Evolutionary conservation across 2,797 vertebrate genomes (phyloP).

Genomic region (Numenius phaeopus): DNA sequence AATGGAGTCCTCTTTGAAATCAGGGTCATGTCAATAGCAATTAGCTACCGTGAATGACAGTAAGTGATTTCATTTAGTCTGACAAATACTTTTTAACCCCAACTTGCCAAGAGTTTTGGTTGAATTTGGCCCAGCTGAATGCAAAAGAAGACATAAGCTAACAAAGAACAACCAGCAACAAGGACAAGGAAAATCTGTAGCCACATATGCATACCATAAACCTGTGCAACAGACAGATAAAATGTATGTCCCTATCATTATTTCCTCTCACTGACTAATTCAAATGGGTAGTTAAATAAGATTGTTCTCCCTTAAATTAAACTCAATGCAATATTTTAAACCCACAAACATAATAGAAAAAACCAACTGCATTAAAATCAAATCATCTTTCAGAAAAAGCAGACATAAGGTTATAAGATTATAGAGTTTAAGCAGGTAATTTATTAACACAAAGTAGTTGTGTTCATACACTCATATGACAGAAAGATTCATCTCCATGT

Average conservation of each 20-base stretch:
- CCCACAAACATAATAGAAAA: background rate
- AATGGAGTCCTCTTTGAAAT: background rate
- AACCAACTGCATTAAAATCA: background rate
- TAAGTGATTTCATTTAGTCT: background rate
- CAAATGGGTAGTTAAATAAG: background rate
- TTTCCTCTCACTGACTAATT: background rate
- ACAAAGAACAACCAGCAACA: background rate
- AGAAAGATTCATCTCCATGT: background rate
- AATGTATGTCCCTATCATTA: background rate
- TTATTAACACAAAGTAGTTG: background rate
- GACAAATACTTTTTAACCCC: background rate
- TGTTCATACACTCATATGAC: background rate
- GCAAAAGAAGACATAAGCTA: background rate
- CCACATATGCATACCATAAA: background rate
- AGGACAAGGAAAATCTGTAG: background rate
- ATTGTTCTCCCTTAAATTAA: background rate
- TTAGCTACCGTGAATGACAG: background rate
- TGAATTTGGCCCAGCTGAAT: background rate
- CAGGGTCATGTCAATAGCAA: background rate
- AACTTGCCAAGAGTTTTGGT: background rate
- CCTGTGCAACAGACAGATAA: background rate
- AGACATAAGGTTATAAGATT: background rate
- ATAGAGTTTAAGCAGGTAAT: background rate
- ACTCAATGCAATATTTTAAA: background rate
- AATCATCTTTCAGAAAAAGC: background rate